Base-by-base conservation (phyloP, 2,797 vertebrate species). In the Crenuchus spilurus region DNA sequence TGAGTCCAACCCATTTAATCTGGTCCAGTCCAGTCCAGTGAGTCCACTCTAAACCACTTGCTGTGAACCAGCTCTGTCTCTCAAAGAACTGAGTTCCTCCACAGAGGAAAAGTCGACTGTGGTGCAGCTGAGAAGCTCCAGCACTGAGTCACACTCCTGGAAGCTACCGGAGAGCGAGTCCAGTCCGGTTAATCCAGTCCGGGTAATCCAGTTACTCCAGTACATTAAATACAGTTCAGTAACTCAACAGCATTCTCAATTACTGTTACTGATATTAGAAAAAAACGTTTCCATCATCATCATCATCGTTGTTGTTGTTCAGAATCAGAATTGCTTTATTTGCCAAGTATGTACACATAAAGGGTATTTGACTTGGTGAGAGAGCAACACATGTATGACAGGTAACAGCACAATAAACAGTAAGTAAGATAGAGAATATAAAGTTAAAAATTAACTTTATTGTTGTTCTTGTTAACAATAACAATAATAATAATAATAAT, bases 61-160 rank as follows among this genome's bases (percentile, higher is more conserved):
- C 13, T 28, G 10, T 26, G 57, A 28, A 11, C 33, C 57, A 6
- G 20, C 24, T 61, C 35, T 24, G 20, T 39, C 33, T 13, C 33
- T n/a, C n/a, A n/a, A n/a, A 39, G 57, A 6, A 20, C 31, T 35
- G 18, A 6, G 16, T 31, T 57, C 4, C 30, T 33, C 44, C 44
- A 49, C 46, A 24, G 10, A 49, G 11, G 46, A 22, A 24, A 24
- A 2, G 20, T 49, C 1, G 14, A 49, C 7, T 11, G 46, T 11
- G 46, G 18, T 52, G 22, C 49, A 52, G 46, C 75, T 76, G 68
- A 22, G 39, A 33, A 18, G 49, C 31, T 44, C 22, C 67, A 37
- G 49, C 30, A 37, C 30, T 67, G 24, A 20, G 49, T 44, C 62
- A 28, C 48, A 22, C 46, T 49, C 18, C 46, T 49, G 20, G 46